Percentiles rank a stretch among this genome's conserved stretches.
Evolutionary conservation across 2,113 vertebrate genomes (phyloP).

Genomic region (Dasyprocta punctata): DNA sequence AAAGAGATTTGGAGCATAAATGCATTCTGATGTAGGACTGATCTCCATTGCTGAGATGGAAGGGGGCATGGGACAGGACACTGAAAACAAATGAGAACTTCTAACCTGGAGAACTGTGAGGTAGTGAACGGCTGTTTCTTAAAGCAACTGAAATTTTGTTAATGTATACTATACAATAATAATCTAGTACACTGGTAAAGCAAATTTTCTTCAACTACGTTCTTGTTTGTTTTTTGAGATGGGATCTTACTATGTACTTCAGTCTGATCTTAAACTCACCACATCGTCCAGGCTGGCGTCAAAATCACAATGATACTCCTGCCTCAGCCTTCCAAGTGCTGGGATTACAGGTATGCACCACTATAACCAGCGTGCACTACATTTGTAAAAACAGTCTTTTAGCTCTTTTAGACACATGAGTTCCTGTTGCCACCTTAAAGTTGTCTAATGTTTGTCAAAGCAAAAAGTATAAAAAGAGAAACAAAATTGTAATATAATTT

Average conservation of each 20-base stretch:
- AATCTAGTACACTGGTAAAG: not conserved
- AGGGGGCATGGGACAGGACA: not conserved
- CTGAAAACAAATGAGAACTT: not conserved
- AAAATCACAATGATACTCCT: not conserved
- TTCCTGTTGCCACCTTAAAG: not conserved
- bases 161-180: not conserved
- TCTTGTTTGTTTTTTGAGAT: not conserved
- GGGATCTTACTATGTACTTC: not conserved
- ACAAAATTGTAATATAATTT: not conserved
- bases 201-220: not conserved
- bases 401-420: not conserved
- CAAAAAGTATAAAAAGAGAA: not conserved
- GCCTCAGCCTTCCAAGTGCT: not conserved
- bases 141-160: not conserved
- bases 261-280: no score
- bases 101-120: not conserved
- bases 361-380: no score
- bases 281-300: not conserved
- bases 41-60: not conserved
- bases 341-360: no score
- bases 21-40: not conserved
- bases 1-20: not conserved
- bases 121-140: not conserved
- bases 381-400: not conserved
- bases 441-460: not conserved